Conservation (phyloP, 2,888 invertebrate species). For the Plusia festucae region DNA sequence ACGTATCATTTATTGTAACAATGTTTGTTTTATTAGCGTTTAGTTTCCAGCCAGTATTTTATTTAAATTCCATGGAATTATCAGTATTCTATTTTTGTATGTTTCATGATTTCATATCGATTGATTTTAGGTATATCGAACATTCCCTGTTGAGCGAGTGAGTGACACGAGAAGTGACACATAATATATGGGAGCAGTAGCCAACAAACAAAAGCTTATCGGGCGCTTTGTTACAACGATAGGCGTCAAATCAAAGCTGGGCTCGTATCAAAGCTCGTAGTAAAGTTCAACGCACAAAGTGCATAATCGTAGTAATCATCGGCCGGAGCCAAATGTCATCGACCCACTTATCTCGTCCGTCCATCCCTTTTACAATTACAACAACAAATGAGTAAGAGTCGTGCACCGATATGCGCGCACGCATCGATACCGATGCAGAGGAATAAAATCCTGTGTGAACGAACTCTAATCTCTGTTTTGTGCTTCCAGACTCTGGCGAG, state of each 20-base stretch:
- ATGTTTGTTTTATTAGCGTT: constrained; percentile 30
- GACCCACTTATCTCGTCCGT: constrained; percentile 89
- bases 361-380: constrained; percentile 89
- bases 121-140: constrained; percentile 7
- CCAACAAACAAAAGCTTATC: constrained; percentile 57
- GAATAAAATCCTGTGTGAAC: constrained; percentile 90
- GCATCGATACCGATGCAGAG: constrained; percentile 86
- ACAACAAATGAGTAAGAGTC: constrained; percentile 89
- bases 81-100: constrained; percentile 1
- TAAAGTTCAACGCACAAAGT: constrained; percentile 89
- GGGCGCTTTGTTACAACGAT: constrained; percentile 48
- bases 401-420: constrained; percentile 83
- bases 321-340: constrained; percentile 88
- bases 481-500: constrained; percentile 81
- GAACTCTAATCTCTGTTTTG: constrained; percentile 89
- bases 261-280: constrained; percentile 78
- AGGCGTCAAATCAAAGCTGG: constrained; percentile 70
- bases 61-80: constrained; percentile 14
- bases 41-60: constrained; percentile 5
- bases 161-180: constrained; percentile 9
- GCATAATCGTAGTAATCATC: constrained; percentile 88
- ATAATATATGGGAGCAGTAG: constrained; percentile 16
- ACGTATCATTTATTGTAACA: constrained; percentile 51
- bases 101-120: background rate
- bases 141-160: background rate